phyloP scores from a whole-genome alignment of 2,888 invertebrate genomes.

The Epirrita christyi region DNA sequence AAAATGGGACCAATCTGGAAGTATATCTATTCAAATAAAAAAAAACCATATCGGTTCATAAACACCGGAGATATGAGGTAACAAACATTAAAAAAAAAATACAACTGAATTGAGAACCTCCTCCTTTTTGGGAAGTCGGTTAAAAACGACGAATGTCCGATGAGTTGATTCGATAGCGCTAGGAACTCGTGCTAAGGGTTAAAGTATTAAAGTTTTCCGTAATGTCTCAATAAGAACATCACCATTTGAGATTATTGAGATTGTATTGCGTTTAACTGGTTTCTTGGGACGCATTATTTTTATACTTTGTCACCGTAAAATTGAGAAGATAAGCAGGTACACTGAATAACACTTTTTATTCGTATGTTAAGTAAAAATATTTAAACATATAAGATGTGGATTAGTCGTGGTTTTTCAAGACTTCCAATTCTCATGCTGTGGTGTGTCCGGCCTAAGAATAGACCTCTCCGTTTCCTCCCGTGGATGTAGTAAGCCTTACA shows the following conservation, averaged over 20 bases:
- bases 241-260: conserved; percentile 50
- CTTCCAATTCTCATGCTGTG: conserved; percentile 8
- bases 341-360: conserved; percentile 28
- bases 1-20: too few species aligned
- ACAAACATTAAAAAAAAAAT: too few species aligned
- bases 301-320: conserved; percentile 36
- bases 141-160: too few species aligned
- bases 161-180: neutral
- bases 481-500: too few species aligned
- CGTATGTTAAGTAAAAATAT: conserved; percentile 27
- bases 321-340: conserved; percentile 27
- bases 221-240: conserved; percentile 56
- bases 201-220: conserved; percentile 52
- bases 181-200: conserved; percentile 16
- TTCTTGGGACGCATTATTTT: conserved; percentile 26
- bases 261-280: conserved; percentile 38
- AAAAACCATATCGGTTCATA: too few species aligned
- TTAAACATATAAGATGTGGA: conserved; percentile 11
- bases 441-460: too few species aligned
- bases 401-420: conserved; percentile 4
- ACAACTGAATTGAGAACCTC: too few species aligned
- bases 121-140: too few species aligned
- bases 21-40: too few species aligned
- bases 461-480: too few species aligned
- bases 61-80: too few species aligned